These are phyloP conservation scores for Poeciliopsis retropinna DNA, from an alignment of 2,113 vertebrate species.

Conservation along the genomic window DNA sequence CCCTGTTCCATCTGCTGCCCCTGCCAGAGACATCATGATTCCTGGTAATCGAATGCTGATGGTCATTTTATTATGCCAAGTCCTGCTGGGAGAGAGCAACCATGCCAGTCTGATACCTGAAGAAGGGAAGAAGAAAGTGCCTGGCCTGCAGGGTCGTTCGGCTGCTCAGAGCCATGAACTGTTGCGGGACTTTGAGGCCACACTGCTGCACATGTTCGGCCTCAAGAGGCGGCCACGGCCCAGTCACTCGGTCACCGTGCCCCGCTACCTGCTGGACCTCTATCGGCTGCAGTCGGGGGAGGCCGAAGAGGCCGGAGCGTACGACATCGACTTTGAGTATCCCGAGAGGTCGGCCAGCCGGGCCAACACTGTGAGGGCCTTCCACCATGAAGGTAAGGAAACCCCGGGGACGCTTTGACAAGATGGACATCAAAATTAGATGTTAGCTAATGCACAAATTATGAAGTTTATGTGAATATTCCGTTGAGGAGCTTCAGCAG, in stretches of 20 bases:
- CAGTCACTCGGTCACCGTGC: slow-evolving; percentile 88
- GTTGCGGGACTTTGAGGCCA: slow-evolving; percentile 98
- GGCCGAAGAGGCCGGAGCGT: slow-evolving; percentile 87
- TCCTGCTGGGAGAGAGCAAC: slow-evolving; percentile 96
- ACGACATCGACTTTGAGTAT: slow-evolving; percentile 86
- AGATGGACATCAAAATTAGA: background rate
- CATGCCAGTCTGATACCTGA: slow-evolving; percentile 98
- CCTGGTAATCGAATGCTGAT: slow-evolving; percentile 99
- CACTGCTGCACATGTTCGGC: slow-evolving; percentile 98
- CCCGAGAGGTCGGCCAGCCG: slow-evolving; percentile 94
- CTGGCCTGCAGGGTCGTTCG: slow-evolving; percentile 90
- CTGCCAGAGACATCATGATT: slow-evolving; percentile 99
- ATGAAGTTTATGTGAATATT: slow-evolving; percentile 7
- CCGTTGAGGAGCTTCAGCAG: slow-evolving; percentile 34
- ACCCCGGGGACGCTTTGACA: background rate
- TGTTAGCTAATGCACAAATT: slow-evolving; percentile 12
- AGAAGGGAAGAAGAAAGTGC: slow-evolving; percentile 95
- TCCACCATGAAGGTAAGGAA: slow-evolving; percentile 95
- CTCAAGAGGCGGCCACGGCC: slow-evolving; percentile 94
- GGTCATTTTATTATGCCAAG: slow-evolving; percentile 99
- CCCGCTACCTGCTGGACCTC: slow-evolving; percentile 96
- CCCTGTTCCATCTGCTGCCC: slow-evolving; percentile 48
- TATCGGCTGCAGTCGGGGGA: slow-evolving; percentile 97
- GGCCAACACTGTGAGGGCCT: slow-evolving; percentile 98
- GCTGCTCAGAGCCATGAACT: slow-evolving; percentile 94